phyloP scores from a whole-genome alignment of 2,797 vertebrate genomes.

The Percopsis omiscomaycus region DNA sequence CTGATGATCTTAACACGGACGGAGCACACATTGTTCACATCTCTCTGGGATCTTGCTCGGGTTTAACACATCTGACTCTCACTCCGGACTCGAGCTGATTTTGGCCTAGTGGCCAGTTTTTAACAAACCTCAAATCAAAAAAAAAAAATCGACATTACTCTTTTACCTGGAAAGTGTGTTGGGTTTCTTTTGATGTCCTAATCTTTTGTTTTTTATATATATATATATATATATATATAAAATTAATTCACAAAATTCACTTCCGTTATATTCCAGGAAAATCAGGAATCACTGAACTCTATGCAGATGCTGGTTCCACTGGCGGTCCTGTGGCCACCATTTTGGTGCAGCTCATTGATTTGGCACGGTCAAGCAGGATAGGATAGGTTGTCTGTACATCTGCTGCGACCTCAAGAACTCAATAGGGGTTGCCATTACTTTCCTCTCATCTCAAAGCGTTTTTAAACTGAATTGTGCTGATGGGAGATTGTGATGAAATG shows the following conservation, averaged over 20 bases:
- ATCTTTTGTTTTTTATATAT: slow-evolving; percentile 17
- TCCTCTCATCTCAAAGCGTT: slow-evolving; percentile 45
- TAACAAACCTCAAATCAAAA: slow-evolving; percentile 18
- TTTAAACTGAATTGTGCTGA: slow-evolving; percentile 47
- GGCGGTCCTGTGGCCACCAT: slow-evolving; percentile 49
- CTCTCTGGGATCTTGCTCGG: slow-evolving; percentile 66
- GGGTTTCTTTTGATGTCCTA: slow-evolving; percentile 65
- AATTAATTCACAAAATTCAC: slow-evolving; percentile 46
- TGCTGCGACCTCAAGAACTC: slow-evolving; percentile 52
- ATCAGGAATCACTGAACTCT: slow-evolving; percentile 71
- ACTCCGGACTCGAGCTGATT: slow-evolving; percentile 61
- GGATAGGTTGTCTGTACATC: slow-evolving; percentile 58
- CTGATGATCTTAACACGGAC: slow-evolving; percentile 18
- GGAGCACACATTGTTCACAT: slow-evolving; percentile 44
- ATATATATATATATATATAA: too few species aligned
- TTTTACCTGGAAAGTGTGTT: slow-evolving; percentile 3
- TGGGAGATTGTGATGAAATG: slow-evolving; percentile 20
- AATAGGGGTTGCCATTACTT: slow-evolving; percentile 16
- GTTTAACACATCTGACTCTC: slow-evolving; percentile 65
- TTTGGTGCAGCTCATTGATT: slow-evolving; percentile 48
- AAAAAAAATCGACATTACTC: too few species aligned
- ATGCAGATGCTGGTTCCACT: slow-evolving; percentile 69
- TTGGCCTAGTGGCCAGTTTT: slow-evolving; percentile 40
- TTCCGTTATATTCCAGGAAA: slow-evolving; percentile 57
- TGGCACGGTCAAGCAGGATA: slow-evolving; percentile 45